phyloP scores from a whole-genome alignment of 2,113 vertebrate species.

The Merops nubicus region DNA sequence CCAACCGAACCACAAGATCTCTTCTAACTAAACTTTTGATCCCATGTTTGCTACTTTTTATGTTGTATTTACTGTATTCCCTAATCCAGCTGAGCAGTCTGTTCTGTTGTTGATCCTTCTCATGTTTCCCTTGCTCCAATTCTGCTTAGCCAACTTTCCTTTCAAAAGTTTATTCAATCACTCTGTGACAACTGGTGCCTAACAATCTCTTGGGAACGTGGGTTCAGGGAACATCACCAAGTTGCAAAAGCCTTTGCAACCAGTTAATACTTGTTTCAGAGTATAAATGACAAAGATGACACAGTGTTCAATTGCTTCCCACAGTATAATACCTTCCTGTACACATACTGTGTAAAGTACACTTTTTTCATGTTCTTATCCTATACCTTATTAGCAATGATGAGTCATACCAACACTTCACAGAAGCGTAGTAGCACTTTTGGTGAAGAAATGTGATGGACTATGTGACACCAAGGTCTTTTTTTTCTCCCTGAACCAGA shows the following conservation, averaged over 20 bases:
- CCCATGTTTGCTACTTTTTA: neutral
- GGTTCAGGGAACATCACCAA: neutral
- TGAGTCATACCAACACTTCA: neutral
- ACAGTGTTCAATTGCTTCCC: neutral
- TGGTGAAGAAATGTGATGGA: neutral
- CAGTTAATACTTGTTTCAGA: neutral
- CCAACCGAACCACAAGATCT: neutral
- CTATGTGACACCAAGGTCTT: fast-evolving
- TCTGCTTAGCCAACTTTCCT: neutral
- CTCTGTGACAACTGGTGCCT: neutral
- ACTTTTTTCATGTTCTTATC: neutral
- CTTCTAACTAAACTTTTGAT: neutral
- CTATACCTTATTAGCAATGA: neutral
- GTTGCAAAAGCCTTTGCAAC: neutral
- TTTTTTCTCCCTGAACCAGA: neutral
- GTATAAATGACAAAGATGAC: neutral
- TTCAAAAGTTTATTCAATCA: neutral
- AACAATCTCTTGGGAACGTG: neutral
- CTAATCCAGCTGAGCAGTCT: neutral
- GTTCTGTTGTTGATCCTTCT: neutral
- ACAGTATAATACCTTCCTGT: neutral
- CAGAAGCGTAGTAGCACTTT: neutral
- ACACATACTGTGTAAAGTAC: neutral
- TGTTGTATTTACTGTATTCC: neutral
- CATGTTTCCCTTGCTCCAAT: neutral